A percentile compares a stretch with the other conserved stretches of the same genome.
Evolutionary conservation across 2,797 vertebrate species (phyloP).

Genomic region (Hydrocynus forskahlii): DNA sequence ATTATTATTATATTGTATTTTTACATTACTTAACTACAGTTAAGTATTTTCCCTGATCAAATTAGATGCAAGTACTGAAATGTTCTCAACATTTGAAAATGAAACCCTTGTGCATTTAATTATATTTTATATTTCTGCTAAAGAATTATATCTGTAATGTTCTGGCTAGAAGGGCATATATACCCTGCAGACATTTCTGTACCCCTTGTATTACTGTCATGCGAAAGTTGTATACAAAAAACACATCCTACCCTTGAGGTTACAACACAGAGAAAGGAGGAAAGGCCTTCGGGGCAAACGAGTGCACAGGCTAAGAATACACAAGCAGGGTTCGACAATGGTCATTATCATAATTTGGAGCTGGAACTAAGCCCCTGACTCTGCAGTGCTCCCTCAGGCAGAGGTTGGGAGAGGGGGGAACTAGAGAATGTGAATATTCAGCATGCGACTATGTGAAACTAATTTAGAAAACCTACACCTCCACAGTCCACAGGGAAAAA

Average conservation of each 20-base stretch:
- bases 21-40: no score
- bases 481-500: neutral
- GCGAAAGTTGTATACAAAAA: neutral
- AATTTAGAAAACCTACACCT: conserved; percentile 9
- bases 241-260: conserved; percentile 10
- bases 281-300: neutral
- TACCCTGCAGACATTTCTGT: no score
- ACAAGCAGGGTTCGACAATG: neutral
- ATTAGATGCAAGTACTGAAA: no score
- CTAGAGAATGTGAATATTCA: neutral
- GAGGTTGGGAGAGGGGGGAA: neutral
- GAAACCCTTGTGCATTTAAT: neutral
- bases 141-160: neutral
- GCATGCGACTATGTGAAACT: neutral
- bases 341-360: conserved; percentile 20
- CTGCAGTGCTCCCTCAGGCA: neutral
- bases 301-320: conserved; percentile 1
- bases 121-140: neutral
- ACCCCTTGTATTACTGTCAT: neutral
- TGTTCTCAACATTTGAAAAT: no score
- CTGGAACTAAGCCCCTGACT: conserved; percentile 15
- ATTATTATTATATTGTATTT: no score
- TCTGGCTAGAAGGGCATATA: neutral
- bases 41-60: no score
- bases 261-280: conserved; percentile 1